Conservation (phyloP, 2,888 invertebrate genomes). For the Tubulanus polymorphus region DNA sequence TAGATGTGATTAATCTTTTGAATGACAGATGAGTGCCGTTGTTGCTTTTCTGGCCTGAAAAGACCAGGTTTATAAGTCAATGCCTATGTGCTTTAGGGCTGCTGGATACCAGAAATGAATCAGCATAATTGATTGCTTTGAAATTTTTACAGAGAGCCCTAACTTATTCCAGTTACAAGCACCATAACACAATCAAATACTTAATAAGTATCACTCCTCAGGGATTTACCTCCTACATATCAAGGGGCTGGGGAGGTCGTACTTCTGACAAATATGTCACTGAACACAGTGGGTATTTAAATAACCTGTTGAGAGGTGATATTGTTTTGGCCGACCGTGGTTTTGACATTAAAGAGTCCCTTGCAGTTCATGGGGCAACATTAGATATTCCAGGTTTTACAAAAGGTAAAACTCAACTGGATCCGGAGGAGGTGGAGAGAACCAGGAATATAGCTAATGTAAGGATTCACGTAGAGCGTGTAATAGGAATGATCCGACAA, state of each 20-base stretch:
- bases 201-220: slow-evolving; percentile 27
- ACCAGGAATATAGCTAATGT: slow-evolving; percentile 1
- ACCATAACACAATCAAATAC: slow-evolving; percentile 27
- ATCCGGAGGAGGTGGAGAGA: neutral
- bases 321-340: slow-evolving; percentile 20
- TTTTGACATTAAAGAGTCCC: slow-evolving; percentile 16
- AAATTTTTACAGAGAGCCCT: slow-evolving; percentile 23
- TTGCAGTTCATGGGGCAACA: slow-evolving; percentile 6
- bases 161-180: slow-evolving; percentile 26
- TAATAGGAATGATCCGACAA: slow-evolving; percentile 9
- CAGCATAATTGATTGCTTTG: slow-evolving; percentile 22
- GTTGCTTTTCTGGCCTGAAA: neutral
- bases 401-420: slow-evolving; percentile 8
- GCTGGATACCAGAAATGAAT: slow-evolving; percentile 14
- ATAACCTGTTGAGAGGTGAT: slow-evolving; percentile 20
- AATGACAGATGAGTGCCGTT: neutral
- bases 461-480: neutral
- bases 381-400: slow-evolving; percentile 13
- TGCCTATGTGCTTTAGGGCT: slow-evolving; percentile 18
- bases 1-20: neutral
- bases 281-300: slow-evolving; percentile 21
- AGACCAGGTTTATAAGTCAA: slow-evolving; percentile 3
- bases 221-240: slow-evolving; percentile 24
- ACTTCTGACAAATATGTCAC: slow-evolving; percentile 27
- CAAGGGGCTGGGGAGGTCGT: slow-evolving; percentile 24